A percentile compares a stretch with the other conserved stretches of the same genome.
phyloP scores from a whole-genome alignment of 1,140 invertebrate genomes.

The Gyrodactylus bullatarudis region DNA sequence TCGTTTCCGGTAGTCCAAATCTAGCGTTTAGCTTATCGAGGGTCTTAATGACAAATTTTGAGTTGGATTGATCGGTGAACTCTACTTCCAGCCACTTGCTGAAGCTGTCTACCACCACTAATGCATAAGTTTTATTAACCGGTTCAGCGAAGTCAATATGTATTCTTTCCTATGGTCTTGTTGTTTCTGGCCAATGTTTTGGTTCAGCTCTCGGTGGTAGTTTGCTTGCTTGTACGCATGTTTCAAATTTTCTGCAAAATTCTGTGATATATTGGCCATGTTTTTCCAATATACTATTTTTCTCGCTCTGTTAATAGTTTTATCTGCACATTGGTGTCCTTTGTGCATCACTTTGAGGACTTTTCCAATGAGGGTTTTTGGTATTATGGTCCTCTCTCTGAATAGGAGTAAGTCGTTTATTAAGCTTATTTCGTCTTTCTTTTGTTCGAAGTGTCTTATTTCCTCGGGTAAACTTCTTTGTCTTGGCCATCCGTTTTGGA shows the following conservation, averaged over 20 bases:
- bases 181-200: neutral
- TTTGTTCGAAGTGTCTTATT: neutral
- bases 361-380: neutral
- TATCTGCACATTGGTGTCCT: neutral
- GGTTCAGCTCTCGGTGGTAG: neutral
- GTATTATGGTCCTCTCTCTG: neutral
- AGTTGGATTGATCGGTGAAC: neutral
- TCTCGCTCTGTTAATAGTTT: neutral
- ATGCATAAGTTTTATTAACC: neutral
- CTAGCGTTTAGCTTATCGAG: neutral
- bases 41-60: neutral
- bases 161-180: neutral
- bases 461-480: neutral
- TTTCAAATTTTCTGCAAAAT: neutral
- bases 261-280: no score
- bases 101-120: conserved; percentile 7
- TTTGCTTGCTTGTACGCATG: neutral
- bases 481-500: neutral
- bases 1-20: conserved; percentile 9
- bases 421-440: neutral
- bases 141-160: neutral
- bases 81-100: neutral
- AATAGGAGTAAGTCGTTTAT: neutral
- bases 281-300: neutral
- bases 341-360: neutral